Evolutionary conservation across 2,888 invertebrate species (phyloP), one percentile per base, ranked within the genome.

Genomic region (Automeris io): DNA sequence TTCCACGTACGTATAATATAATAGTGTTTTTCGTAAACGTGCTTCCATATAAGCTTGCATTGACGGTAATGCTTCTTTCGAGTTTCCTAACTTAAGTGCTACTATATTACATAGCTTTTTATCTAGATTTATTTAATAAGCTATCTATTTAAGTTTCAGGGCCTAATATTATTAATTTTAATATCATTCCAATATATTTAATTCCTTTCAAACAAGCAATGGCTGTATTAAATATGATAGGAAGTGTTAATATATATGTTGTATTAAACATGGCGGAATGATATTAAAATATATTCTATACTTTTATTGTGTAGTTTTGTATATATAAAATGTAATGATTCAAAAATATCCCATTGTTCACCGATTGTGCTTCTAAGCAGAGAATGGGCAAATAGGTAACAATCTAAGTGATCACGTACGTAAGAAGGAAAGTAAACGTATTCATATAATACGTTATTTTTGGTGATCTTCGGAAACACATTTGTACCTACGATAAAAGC

Each of bases 21-120:
- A 25, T 23, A 22, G 23, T 37, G 1, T 23, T 37, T 36, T 32
- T 56, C 45, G 54, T 61, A 51, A 57, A 56, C 42, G 70, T 70
- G 70, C 70, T 70, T 70, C 70, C 70, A 69, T 54, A 45, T 42
- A 58, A 51, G 63, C 65, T 72, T 67, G 66, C 61, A 61, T 62
- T 55, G 47, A 57, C 38, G 40, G 31, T 40, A 45, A 54, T 51
- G 60, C 57, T 60, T 63, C 34, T 57, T 54, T 61, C 57, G 48
- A 63, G 56, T 57, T 63, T 62, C 57, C 57, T 62, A 58, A 22
- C 52, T 55, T 55, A 57, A 51, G 47, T 58, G 53, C 53, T 54
- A 51, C 43, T n/a, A n/a, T n/a, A n/a, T n/a, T 43, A 45, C 45
- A 45, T 54, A 47, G 48, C 44, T 44, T 41, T 53, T 7, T 23